Base-by-base conservation (phyloP, 1,140 invertebrate species). In the Hydropsyche tenuis region DNA sequence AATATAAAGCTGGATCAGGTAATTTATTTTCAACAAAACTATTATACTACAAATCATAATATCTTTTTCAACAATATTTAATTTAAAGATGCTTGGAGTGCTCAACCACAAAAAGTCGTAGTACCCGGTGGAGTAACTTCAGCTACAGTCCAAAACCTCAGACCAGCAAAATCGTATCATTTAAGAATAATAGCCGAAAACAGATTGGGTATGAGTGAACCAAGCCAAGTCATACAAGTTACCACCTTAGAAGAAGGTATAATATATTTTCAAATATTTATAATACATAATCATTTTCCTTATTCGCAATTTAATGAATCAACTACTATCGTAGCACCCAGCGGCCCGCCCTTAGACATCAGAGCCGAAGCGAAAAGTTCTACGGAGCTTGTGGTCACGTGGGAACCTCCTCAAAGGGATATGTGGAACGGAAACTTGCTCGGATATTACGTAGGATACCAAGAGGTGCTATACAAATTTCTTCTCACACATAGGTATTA, bases 361-460 rank as follows among this genome's bases (percentile, higher is more conserved):
- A 88, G 91, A 75, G 93, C 94, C 16, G 93, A 94, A 81, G 90
- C 96, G 0, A 91, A 94, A 79, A 94, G 93, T 78, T 96, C 95
- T 22, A 96, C 94, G 1, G 93, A 96, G 80, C 86, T 98, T 30
- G 89, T 92, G 75, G 91, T 97, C 11, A 92, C 89, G 37, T 98
- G 95, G 95, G 92, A 94, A 84, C 93, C 95, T 11, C 96, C 96
- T 12, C 89, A 91, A 74, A 86, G 91, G 76, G 93, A 96, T 80
- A 86, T 94, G 64, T 95, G 93, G 90, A 96, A 98, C 83, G 96
- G 96, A 12, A 92, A 94, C 76, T 90, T 98, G 76, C 87, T 95
- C 1, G 96, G 96, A 16, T 98, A 97, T 82, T 95, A 97, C 80
- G 91, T 98, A 7, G 95, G 96, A 62, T 97, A 95, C 85, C 92